These are phyloP conservation scores for Sorex fumeus DNA, from an alignment of 2,113 vertebrate genomes.

Conservation along the genomic window DNA sequence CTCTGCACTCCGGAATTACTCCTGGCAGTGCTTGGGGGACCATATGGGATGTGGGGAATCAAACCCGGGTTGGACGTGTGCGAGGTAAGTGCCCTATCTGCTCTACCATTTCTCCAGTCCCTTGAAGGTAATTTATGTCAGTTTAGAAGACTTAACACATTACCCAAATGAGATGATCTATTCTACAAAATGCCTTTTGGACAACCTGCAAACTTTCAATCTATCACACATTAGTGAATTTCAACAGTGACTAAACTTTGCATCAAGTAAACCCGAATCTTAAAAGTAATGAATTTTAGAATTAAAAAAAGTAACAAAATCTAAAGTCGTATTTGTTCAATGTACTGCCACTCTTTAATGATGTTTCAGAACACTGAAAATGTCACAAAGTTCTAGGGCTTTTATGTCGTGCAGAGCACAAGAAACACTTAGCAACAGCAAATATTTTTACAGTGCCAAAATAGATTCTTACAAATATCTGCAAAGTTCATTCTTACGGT, in stretches of 20 bases:
- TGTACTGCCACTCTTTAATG: slow-evolving; percentile 72
- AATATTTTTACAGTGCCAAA: slow-evolving; percentile 75
- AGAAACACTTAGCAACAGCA: slow-evolving; percentile 81
- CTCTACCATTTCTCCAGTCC: neutral
- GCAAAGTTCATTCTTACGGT: slow-evolving; percentile 9
- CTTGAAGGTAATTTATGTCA: neutral
- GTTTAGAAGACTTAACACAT: slow-evolving; percentile 19
- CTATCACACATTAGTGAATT: slow-evolving; percentile 52
- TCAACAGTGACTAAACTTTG: slow-evolving; percentile 63
- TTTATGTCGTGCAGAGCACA: slow-evolving; percentile 66
- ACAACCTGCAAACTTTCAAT: too few species aligned
- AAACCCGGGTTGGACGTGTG: too few species aligned
- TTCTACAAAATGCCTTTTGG: neutral
- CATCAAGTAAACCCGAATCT: slow-evolving; percentile 59
- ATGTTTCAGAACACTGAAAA: slow-evolving; percentile 79
- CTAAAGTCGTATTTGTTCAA: slow-evolving; percentile 51
- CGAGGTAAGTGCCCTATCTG: neutral
- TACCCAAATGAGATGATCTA: neutral
- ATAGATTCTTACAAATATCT: slow-evolving; percentile 81
- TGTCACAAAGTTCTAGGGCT: slow-evolving; percentile 9
- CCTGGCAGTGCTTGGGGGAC: too few species aligned
- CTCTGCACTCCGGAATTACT: neutral
- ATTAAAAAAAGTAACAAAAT: slow-evolving; percentile 19
- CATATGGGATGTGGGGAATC: too few species aligned
- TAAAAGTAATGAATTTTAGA: slow-evolving; percentile 66